A percentile compares a stretch with the other conserved stretches of the same genome.
phyloP scores from a whole-genome alignment of 2,888 invertebrate species.

The Mythimna lalbum region DNA sequence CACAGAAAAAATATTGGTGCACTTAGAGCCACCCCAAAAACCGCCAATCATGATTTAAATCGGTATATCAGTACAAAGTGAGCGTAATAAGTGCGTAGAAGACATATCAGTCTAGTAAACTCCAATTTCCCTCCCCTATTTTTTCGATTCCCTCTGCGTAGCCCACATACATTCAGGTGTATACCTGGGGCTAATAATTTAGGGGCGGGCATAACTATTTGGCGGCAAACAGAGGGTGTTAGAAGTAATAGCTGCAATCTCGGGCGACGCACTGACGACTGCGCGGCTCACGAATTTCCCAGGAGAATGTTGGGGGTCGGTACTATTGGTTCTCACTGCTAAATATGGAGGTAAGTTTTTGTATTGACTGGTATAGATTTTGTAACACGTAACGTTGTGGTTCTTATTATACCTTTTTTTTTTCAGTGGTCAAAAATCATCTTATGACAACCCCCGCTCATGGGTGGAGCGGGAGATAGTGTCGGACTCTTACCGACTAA shows the following conservation, averaged over 20 bases:
- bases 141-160: conserved; percentile 76
- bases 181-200: conserved; percentile 84
- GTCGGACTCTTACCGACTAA: too few species aligned
- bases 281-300: conserved; percentile 85
- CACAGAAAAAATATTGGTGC: conserved; percentile 13
- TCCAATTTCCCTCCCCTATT: conserved; percentile 77
- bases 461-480: too few species aligned
- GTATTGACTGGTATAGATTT: background rate
- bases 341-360: background rate
- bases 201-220: conserved; percentile 84
- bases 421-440: too few species aligned
- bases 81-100: conserved; percentile 54
- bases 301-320: conserved; percentile 74
- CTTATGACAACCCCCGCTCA: too few species aligned
- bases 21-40: conserved; percentile 23
- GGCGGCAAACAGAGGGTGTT: conserved; percentile 84
- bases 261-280: conserved; percentile 76
- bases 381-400: background rate
- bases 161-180: conserved; percentile 72
- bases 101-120: conserved; percentile 71
- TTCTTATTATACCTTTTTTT: too few species aligned
- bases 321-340: conserved; percentile 69
- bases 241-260: conserved; percentile 88
- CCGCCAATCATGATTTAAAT: conserved; percentile 33
- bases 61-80: conserved; percentile 53